Evolutionary conservation across 2,888 invertebrate genomes (phyloP), one percentile per base, ranked within the genome.

Genomic region (Rhagium mordax): DNA sequence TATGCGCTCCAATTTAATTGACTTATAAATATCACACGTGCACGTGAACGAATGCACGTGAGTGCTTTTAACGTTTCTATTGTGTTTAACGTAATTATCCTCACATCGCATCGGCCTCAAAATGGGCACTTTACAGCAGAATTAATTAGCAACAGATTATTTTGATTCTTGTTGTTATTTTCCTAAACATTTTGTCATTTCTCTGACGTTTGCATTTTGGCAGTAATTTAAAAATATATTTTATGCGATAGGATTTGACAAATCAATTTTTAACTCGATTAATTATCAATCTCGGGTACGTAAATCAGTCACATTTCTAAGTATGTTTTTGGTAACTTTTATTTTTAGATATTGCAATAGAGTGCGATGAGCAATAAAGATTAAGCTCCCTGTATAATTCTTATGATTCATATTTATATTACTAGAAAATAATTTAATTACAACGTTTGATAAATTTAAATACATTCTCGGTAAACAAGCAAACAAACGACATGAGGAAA

Each of bases 1-100:
- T 55, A 55, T 24, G 15, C 4, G 7, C 0, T 2, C 15, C 33
- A 29, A 33, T 59, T 27, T 24, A 59, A 27, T 29, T 29, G 59
- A 59, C 29, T 29, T 29, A 33, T 60, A 60, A 16, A 20, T 33
- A 20, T 33, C 60, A 61, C 47, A 21, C 47, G 21, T 61, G 61
- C 18, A 59, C 18, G 8, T 29, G 47, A 47, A 18, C 21, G 47
- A 47, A 61, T 47, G 47, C 61, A 61, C 47, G 47, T 21, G 59
- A 33, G 33, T 47, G 51, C 18, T 8, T 29, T 13, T 47, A 61
- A 47, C 61, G 20, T 60, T 41, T 41, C 20, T 16, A 60, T 60
- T 57, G 7, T 53, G 16, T 29, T 33, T 60, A 60, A 60, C 20
- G 27, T 33, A 13, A 20, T 41, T 10, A 59, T 13, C 13, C 18